Base-by-base conservation (phyloP, 2,113 vertebrate species). In the Falco punctatus region DNA sequence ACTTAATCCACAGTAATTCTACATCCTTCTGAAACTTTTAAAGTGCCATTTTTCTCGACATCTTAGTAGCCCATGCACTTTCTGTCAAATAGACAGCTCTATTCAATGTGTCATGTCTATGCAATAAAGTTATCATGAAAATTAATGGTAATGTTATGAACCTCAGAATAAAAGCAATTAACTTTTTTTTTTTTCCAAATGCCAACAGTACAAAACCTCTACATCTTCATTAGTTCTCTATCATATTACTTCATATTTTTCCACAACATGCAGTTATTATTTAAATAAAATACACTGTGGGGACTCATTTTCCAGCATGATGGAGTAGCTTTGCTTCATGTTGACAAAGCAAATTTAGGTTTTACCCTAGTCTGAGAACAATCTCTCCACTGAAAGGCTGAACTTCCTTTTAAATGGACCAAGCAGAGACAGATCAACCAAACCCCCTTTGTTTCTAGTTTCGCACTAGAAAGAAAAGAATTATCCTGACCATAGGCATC, bases 161-260 rank as follows among this genome's bases (percentile, higher is more conserved):
- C 1, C 35, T 65, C 66, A 80, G 66, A 93, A 91, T 81, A 96
- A 95, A 95, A 86, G 51, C 72, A 95, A 96, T 95, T 97, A 95
- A 94, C 52, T 66, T 86, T 78, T 91, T 73, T 91, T 73, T 93
- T 67, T 27, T 38, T 51, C 23, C 30, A 91, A 89, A 96, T 86
- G 71, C 59, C 70, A 96, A 30, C 38, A 14, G 46, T 35, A 61
- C 30, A 92, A 97, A 96, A 27, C 59, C 52, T 71, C 71, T 89
- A 65, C n/a, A 82, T 81, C 55, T 91, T 96, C 89, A 95, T 96
- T 94, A 95, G 46, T 65, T 84, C n/a, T 58, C 51, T 71, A 86
- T 94, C 35, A 77, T 82, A 19, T 81, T 75, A 66, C 44, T 94
- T 94, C 52, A 59, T 85, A 48, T 79, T 94, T 72, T 95, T 88